Evolutionary conservation across 2,888 invertebrate species (phyloP).

Genomic region (Dasypolia templi): DNA sequence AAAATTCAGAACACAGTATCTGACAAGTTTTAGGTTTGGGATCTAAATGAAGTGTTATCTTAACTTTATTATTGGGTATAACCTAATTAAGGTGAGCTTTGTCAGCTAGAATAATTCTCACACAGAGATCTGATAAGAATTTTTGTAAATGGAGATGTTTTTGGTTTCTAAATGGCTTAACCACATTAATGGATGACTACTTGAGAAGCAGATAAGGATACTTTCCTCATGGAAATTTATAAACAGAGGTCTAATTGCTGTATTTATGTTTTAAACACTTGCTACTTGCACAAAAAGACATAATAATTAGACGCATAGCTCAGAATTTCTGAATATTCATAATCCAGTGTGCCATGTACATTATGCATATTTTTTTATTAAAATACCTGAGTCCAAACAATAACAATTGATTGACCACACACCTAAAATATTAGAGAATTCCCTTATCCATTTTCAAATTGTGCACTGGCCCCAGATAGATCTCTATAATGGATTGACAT

Average conservation of each 20-base stretch:
- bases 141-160: neutral
- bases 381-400: neutral
- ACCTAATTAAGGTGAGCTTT: neutral
- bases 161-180: neutral
- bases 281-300: neutral
- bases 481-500: neutral
- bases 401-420: neutral
- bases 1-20: neutral
- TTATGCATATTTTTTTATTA: neutral
- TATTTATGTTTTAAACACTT: neutral
- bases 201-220: neutral
- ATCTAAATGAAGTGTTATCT: neutral
- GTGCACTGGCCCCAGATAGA: neutral
- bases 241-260: neutral
- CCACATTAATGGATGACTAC: neutral
- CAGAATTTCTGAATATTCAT: neutral
- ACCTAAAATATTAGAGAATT: neutral
- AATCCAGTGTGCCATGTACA: neutral
- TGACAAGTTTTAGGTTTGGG: neutral
- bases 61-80: neutral
- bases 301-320: neutral
- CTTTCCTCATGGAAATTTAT: neutral
- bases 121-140: neutral
- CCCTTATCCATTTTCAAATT: neutral
- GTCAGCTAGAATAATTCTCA: neutral